Conservation (phyloP, 2,113 vertebrate species). For the Calidris pygmaea region DNA sequence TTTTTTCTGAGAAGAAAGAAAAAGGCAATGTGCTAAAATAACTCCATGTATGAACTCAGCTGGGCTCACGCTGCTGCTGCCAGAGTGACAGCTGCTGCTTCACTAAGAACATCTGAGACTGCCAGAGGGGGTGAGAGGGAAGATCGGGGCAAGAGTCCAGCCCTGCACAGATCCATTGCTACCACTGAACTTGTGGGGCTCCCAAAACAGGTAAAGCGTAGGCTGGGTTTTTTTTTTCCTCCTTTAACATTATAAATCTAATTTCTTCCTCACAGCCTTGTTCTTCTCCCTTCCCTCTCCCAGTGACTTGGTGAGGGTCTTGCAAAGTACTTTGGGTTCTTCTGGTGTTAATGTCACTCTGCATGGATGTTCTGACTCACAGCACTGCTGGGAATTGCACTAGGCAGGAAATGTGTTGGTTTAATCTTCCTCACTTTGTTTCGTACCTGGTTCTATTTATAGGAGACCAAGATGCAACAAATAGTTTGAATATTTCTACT, state of each 20-base stretch:
- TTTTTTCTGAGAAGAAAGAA: neutral
- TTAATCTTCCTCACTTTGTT: neutral
- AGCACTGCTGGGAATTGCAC: neutral
- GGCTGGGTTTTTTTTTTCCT: neutral
- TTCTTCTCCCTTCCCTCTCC: neutral
- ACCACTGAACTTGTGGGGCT: neutral
- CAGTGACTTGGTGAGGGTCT: neutral
- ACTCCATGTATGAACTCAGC: neutral
- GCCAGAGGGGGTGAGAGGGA: neutral
- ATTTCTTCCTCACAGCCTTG: neutral
- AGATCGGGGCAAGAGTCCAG: neutral
- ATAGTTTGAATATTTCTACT: neutral
- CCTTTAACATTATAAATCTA: neutral
- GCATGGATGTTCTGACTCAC: neutral
- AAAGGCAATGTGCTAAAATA: slow-evolving; percentile 13
- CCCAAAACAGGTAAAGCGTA: slow-evolving; percentile 3
- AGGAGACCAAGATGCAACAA: neutral
- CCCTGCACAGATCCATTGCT: neutral
- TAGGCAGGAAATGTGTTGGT: neutral
- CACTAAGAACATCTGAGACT: neutral
- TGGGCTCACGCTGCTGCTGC: slow-evolving; percentile 17
- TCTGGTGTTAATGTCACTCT: neutral
- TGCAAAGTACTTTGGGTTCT: neutral
- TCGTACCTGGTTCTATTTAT: neutral
- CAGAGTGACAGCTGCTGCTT: slow-evolving; percentile 27